Evolutionary conservation across 1,140 invertebrate species (phyloP).

Genomic region (Drosophila bocqueti): DNA sequence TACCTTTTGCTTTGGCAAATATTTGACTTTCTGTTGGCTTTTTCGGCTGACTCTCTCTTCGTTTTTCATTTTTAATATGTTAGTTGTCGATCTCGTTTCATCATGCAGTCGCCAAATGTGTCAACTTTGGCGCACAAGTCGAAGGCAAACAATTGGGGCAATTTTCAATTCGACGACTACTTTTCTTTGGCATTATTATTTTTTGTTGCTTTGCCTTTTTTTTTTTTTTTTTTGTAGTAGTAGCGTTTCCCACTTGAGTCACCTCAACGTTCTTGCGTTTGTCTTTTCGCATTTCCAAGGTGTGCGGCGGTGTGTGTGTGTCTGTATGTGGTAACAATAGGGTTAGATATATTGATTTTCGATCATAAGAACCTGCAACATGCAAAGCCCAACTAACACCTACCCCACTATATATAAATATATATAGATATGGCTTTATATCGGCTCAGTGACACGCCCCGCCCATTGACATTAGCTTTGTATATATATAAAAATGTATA

Average conservation of each 20-base stretch:
- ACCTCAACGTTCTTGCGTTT: conserved; percentile 44
- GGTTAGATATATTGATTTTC: conserved; percentile 78
- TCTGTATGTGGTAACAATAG: conserved; percentile 42
- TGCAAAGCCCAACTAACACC: conserved; percentile 54
- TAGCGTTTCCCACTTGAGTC: conserved; percentile 25
- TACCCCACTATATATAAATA: conserved; percentile 4
- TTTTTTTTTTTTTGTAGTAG: not conserved
- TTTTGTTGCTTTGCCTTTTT: conserved; percentile 1
- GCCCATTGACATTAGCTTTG: conserved; percentile 40
- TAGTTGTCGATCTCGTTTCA: conserved; percentile 16
- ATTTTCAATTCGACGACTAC: conserved; percentile 34
- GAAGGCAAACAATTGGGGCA: conserved; percentile 35
- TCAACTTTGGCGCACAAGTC: conserved; percentile 40
- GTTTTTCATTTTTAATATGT: conserved; percentile 32
- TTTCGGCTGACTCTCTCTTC: not conserved
- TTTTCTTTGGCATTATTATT: conserved; percentile 32
- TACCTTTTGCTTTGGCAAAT: conserved; percentile 31
- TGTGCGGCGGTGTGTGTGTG: not conserved
- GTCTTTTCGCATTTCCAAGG: conserved; percentile 42
- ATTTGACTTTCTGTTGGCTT: conserved; percentile 23
- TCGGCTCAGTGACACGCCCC: conserved; percentile 43
- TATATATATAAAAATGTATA: not conserved
- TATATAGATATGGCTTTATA: conserved; percentile 20
- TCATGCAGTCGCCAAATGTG: conserved; percentile 37
- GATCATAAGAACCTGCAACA: conserved; percentile 79